Percentiles rank a stretch among this genome's conserved stretches.
These are phyloP conservation scores for Chymomyza amoena DNA, from an alignment of 2,888 invertebrate genomes.

Conservation along the genomic window DNA sequence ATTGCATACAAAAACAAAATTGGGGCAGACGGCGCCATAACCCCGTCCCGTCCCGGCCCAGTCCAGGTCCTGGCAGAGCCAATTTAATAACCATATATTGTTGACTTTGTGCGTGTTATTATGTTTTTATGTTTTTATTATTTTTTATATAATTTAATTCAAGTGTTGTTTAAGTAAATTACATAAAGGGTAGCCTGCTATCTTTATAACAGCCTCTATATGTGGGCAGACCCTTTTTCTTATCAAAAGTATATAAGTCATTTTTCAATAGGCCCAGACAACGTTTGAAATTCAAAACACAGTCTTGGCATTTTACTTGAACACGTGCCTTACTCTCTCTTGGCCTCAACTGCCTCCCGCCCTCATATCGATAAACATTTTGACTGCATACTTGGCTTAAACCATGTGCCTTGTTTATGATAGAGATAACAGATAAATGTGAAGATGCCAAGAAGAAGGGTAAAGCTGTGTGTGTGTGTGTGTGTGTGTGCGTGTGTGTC, in stretches of 20 bases:
- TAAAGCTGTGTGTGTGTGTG: not conserved
- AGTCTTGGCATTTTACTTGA: not conserved
- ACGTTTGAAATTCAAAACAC: constrained; percentile 8
- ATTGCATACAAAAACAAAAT: not conserved
- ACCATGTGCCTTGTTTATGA: not conserved
- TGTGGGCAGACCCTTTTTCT: constrained; percentile 1
- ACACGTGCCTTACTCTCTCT: not conserved
- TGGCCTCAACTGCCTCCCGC: too few species aligned
- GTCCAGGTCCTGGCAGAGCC: too few species aligned
- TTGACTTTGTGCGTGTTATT: not conserved
- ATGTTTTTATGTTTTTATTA: not conserved
- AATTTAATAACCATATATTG: not conserved
- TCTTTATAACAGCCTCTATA: not conserved
- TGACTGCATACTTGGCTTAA: not conserved
- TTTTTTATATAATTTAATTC: not conserved
- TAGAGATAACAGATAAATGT: not conserved
- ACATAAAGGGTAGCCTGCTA: not conserved
- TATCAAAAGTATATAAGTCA: constrained; percentile 29
- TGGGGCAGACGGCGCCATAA: not conserved
- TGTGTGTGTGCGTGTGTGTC: not conserved
- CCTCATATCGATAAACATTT: not conserved
- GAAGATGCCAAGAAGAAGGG: not conserved
- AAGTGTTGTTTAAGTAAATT: not conserved
- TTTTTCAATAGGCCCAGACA: constrained; percentile 26
- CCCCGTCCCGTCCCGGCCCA: not conserved